phyloP scores from a whole-genome alignment of 2,113 vertebrate genomes.

The Eulemur macaco region DNA sequence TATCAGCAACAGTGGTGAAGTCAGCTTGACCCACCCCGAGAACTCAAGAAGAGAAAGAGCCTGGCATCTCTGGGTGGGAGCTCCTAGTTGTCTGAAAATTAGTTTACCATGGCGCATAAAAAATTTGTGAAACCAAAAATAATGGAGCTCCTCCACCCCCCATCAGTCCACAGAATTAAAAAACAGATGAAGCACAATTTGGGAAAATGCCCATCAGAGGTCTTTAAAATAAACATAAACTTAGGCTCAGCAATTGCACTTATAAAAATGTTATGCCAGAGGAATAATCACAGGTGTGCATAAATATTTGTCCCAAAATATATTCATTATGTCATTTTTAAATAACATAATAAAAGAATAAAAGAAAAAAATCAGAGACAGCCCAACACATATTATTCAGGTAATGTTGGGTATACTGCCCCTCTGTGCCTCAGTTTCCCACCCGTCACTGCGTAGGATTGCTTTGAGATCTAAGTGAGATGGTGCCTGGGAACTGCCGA shows the following conservation, averaged over 20 bases:
- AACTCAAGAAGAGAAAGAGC: background rate
- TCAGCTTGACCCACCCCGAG: background rate
- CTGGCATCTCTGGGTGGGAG: accelerated
- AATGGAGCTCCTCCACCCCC: background rate
- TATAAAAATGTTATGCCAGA: background rate
- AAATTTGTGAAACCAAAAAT: background rate
- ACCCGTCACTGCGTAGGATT: no score
- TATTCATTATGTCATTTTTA: background rate
- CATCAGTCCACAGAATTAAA: background rate
- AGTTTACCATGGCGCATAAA: no score
- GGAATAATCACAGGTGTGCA: background rate
- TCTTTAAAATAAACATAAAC: background rate
- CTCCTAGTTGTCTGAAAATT: background rate
- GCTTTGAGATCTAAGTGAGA: background rate
- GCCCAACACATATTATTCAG: accelerated
- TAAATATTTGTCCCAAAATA: background rate
- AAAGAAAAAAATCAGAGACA: background rate
- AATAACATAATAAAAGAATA: no score
- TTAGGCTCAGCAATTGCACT: background rate
- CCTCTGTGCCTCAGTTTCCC: background rate
- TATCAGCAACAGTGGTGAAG: accelerated
- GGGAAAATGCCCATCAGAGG: background rate
- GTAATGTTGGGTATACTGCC: accelerated
- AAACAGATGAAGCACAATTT: background rate
- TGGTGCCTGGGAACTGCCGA: accelerated